Evolutionary conservation across 2,113 vertebrate genomes (phyloP).

Genomic region (Ranitomeya variabilis): DNA sequence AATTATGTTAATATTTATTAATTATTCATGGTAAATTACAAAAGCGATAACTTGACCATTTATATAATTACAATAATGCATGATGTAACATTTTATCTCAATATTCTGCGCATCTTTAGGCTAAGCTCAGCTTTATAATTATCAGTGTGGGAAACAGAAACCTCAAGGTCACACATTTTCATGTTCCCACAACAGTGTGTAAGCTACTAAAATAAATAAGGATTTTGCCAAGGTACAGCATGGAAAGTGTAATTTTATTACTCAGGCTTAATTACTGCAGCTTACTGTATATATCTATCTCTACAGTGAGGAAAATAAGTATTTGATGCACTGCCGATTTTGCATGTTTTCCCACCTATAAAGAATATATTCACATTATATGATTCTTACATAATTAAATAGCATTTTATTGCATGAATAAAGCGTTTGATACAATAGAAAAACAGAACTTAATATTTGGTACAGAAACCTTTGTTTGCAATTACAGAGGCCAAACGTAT

Average conservation of each 20-base stretch:
- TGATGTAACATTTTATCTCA: not conserved
- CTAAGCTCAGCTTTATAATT: conserved; percentile 18
- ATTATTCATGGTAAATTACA: not conserved
- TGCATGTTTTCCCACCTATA: too few species aligned
- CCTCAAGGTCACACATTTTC: conserved; percentile 35
- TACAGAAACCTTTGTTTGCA: too few species aligned
- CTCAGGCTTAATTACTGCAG: not conserved
- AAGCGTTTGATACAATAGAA: too few species aligned
- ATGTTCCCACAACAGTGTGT: conserved; percentile 27
- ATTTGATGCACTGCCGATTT: too few species aligned
- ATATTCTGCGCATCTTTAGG: not conserved
- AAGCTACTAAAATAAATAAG: conserved; percentile 1
- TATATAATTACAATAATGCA: not conserved
- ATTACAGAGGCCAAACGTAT: too few species aligned
- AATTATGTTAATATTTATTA: not conserved
- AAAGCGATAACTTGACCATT: not conserved
- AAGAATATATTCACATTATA: too few species aligned
- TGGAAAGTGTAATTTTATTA: not conserved
- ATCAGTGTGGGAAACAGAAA: conserved; percentile 43
- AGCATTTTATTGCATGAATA: too few species aligned
- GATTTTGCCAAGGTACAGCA: not conserved
- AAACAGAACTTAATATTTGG: too few species aligned
- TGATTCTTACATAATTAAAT: too few species aligned
- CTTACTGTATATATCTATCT: not conserved
- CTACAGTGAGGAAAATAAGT: too few species aligned